A percentile compares a stretch with the other conserved stretches of the same genome.
Conservation (phyloP, 2,113 vertebrate species). For the Ailuropoda melanoleuca region DNA sequence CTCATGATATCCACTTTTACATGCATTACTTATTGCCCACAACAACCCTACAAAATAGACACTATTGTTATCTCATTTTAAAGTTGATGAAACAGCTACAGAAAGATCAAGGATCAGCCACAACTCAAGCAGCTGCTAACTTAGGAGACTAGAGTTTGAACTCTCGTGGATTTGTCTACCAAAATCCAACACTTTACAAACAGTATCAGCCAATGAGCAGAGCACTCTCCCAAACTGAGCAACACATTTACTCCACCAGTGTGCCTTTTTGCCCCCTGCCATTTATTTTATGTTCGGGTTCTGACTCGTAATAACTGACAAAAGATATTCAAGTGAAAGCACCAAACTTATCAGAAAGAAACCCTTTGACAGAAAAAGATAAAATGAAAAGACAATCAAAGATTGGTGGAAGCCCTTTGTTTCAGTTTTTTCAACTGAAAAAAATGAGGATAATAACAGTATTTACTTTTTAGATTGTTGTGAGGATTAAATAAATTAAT, state of each 20-base stretch:
- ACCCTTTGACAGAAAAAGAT: neutral
- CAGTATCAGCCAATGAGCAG: neutral
- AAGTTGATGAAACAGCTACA: neutral
- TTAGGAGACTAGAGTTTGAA: neutral
- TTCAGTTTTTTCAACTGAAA: neutral
- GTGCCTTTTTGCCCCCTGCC: neutral
- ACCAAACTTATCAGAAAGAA: neutral
- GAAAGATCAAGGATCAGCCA: neutral
- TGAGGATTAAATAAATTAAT: neutral
- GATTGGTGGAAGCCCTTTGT: neutral
- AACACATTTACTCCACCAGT: neutral
- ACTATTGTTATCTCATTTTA: neutral
- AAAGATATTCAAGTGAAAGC: neutral
- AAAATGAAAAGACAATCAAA: neutral
- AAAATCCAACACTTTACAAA: neutral
- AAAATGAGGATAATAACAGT: neutral
- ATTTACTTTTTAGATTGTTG: neutral
- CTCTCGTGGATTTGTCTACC: fast-evolving
- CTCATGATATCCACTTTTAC: fast-evolving
- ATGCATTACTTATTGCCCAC: neutral
- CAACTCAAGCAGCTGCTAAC: neutral
- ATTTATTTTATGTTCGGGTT: neutral
- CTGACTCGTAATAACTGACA: neutral
- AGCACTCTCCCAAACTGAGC: neutral
- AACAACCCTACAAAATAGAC: neutral